Evolutionary conservation across 1,140 invertebrate genomes (phyloP).

Genomic region (Lasaia peninsularis): DNA sequence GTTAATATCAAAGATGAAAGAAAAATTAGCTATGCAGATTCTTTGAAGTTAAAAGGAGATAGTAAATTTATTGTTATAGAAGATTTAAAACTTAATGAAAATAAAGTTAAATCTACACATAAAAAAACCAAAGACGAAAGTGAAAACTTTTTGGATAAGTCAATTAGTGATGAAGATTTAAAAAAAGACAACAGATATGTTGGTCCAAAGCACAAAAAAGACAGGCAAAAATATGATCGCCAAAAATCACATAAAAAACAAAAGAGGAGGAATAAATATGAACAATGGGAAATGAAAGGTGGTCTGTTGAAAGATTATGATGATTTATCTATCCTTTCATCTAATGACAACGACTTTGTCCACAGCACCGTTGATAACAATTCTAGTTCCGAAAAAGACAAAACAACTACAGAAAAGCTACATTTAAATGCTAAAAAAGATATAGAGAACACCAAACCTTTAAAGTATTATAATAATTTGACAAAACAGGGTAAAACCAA

Average conservation of each 20-base stretch:
- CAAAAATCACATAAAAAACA: constrained; percentile 56
- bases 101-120: constrained; percentile 16
- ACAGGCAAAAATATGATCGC: constrained; percentile 50
- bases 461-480: constrained; percentile 11
- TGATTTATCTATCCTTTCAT: constrained; percentile 41
- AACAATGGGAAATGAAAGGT: constrained; percentile 63
- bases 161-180: constrained; percentile 47
- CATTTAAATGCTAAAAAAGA: constrained; percentile 9
- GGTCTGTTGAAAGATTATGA: constrained; percentile 59
- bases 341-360: constrained; percentile 31
- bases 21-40: constrained; percentile 49
- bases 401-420: not conserved
- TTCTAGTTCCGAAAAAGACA: constrained; percentile 3
- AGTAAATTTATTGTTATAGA: constrained; percentile 8
- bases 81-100: constrained; percentile 26
- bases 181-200: constrained; percentile 59
- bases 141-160: constrained; percentile 25
- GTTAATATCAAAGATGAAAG: constrained; percentile 22
- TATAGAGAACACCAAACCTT: constrained; percentile 15
- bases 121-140: constrained; percentile 26
- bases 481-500: constrained; percentile 21
- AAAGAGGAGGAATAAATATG: constrained; percentile 59
- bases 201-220: constrained; percentile 41
- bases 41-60: constrained; percentile 36
- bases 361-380: constrained; percentile 10